Percentiles rank a stretch among this genome's conserved stretches.
Evolutionary conservation across 2,888 invertebrate genomes (phyloP).

Genomic region (Himalopsyche kuldschensis): DNA sequence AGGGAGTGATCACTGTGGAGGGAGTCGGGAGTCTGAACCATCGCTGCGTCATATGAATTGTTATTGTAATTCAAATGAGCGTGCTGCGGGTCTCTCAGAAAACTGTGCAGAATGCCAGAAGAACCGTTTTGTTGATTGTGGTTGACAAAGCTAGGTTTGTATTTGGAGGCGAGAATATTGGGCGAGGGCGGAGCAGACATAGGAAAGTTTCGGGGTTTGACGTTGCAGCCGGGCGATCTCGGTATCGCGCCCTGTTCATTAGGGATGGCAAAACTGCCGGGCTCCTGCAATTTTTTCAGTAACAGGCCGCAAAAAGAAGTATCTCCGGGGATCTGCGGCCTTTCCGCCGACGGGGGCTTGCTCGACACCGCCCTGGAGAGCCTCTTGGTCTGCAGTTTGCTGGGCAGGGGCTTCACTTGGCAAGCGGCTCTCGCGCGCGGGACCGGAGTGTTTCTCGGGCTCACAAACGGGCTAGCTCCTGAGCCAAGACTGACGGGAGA

Average conservation of each 20-base stretch:
- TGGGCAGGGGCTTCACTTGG: slow-evolving; percentile 56
- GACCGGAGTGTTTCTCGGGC: slow-evolving; percentile 76
- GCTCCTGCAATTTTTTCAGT: slow-evolving; percentile 13
- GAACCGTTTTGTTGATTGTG: slow-evolving; percentile 44
- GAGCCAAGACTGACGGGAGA: slow-evolving; percentile 47
- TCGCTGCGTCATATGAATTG: neutral
- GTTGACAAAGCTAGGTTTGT: slow-evolving; percentile 47
- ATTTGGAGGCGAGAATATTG: slow-evolving; percentile 54
- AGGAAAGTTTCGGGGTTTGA: slow-evolving; percentile 54
- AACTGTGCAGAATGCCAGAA: slow-evolving; percentile 55
- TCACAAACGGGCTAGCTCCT: slow-evolving; percentile 75
- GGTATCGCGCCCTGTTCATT: slow-evolving; percentile 53
- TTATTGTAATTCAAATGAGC: neutral
- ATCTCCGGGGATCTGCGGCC: slow-evolving; percentile 43
- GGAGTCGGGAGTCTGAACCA: neutral
- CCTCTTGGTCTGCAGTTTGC: slow-evolving; percentile 10
- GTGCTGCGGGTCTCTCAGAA: slow-evolving; percentile 3
- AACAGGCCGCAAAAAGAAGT: slow-evolving; percentile 41
- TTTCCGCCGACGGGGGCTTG: neutral
- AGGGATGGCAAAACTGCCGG: slow-evolving; percentile 49
- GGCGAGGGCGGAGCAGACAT: slow-evolving; percentile 75
- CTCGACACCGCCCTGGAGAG: neutral
- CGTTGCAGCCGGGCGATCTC: slow-evolving; percentile 47
- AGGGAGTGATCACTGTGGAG: slow-evolving; percentile 41
- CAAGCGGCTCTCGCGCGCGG: slow-evolving; percentile 59